A percentile compares a stretch with the other conserved stretches of the same genome.
Evolutionary conservation across 2,888 invertebrate genomes (phyloP).

Genomic region (Agrotis clavis): DNA sequence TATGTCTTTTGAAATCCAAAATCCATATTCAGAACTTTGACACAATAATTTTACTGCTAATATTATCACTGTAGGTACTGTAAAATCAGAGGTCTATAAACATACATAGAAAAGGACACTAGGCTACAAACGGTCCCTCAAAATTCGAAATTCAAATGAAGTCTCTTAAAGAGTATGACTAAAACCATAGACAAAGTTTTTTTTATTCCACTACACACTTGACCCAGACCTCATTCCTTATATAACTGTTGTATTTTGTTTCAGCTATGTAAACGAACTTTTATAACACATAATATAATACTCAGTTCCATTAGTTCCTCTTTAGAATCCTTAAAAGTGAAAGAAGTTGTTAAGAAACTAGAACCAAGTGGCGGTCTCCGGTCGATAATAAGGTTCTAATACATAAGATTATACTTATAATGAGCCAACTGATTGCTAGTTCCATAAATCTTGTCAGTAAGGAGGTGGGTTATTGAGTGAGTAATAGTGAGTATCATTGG

Average conservation of each 20-base stretch:
- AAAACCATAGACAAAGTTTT: background rate
- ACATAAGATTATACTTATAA: slow-evolving; percentile 9
- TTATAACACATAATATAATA: background rate
- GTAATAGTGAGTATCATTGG: background rate
- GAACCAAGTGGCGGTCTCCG: slow-evolving; percentile 11
- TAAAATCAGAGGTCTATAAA: no score
- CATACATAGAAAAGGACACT: no score
- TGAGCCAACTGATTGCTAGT: slow-evolving; percentile 16
- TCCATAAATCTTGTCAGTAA: slow-evolving; percentile 15
- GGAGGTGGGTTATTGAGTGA: slow-evolving; percentile 5
- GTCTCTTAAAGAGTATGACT: background rate
- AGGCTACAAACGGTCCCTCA: background rate
- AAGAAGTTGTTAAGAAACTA: slow-evolving; percentile 13
- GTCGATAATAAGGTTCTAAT: slow-evolving; percentile 29
- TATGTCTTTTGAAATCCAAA: no score
- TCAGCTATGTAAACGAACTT: background rate
- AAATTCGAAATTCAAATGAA: background rate
- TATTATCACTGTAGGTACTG: no score
- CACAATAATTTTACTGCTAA: no score
- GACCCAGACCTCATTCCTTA: background rate
- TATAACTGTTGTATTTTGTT: background rate
- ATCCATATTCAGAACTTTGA: no score
- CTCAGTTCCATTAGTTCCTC: background rate
- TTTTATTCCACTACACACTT: background rate
- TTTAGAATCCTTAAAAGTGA: background rate